Base-by-base conservation (phyloP, 2,113 vertebrate species). In the Egretta garzetta region DNA sequence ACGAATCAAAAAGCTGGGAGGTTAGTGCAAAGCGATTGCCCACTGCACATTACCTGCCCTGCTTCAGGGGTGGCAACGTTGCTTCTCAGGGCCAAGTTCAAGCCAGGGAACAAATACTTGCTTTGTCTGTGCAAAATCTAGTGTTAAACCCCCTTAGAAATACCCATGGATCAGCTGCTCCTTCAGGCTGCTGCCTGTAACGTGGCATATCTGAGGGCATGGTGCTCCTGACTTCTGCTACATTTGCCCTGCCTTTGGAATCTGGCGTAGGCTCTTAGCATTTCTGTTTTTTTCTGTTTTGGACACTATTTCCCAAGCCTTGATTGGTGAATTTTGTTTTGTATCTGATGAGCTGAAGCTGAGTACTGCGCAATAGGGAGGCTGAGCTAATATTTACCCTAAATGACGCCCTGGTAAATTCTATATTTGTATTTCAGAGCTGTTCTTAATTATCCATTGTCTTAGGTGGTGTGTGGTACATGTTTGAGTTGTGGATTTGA, bases 121-220 rank as follows among this genome's bases (percentile, higher is more conserved):
- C 43, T 60, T 49, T 62, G 35, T 23, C n/a, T 2, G 6, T 30
- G 32, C 7, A 30, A 35, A 56, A 7, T 35, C 8, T 11, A 3
- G 3, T 23, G 37, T 19, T 50, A 27, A 43, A 86, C 49, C 0
- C 5, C 17, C 18, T 45, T 32, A 14, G 12, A 49, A 58, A 53
- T 14, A 4, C 5, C 6, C 30, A 11, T 6, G 16, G 50, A 5
- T 10, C 18, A 58, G 70, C 59, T 70, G 43, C 22, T 83, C 63
- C 20, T 50, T 50, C 22, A 15, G 86, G 37, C 52, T 74, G 30
- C 74, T 58, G 56, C 35, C 33, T 18, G 0, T 27, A 75, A 4
- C 20, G 1, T 4, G 32, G 33, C 14, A 1, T 7, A 7, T 7
- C n/a, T 2, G 49, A 43, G 11, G 10, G 30, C 11, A 1, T 14